phyloP scores from a whole-genome alignment of 2,888 invertebrate species.

The Desoria tigrina region DNA sequence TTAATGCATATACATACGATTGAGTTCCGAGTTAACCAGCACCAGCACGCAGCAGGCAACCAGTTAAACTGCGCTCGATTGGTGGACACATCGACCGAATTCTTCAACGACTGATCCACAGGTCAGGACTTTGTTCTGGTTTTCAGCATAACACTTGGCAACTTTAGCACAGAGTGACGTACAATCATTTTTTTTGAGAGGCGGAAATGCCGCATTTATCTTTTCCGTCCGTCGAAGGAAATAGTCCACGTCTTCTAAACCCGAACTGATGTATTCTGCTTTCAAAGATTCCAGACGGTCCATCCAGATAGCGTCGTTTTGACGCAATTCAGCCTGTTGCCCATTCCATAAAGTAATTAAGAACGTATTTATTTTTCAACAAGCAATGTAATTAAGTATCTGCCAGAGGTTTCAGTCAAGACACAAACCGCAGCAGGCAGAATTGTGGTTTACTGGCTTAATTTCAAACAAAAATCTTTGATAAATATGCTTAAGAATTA shows the following conservation, averaged over 20 bases:
- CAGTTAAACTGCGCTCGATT: no score
- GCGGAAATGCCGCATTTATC: background rate
- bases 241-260: background rate
- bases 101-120: constrained; percentile 12
- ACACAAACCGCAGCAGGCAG: no score
- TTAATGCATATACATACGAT: no score
- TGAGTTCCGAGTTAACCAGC: no score
- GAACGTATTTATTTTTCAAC: no score
- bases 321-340: constrained; percentile 8
- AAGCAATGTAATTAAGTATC: no score
- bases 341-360: no score
- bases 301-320: constrained; percentile 15
- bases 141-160: constrained; percentile 13
- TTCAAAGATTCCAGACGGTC: constrained; percentile 4
- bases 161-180: background rate
- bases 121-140: background rate
- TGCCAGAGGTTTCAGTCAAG: no score
- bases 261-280: background rate
- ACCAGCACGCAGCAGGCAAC: no score
- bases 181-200: background rate
- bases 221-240: background rate
- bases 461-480: no score
- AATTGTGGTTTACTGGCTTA: no score
- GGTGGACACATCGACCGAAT: constrained; percentile 12
- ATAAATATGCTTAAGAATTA: background rate